phyloP scores from a whole-genome alignment of 2,113 vertebrate species.

The Atractosteus spatula region DNA sequence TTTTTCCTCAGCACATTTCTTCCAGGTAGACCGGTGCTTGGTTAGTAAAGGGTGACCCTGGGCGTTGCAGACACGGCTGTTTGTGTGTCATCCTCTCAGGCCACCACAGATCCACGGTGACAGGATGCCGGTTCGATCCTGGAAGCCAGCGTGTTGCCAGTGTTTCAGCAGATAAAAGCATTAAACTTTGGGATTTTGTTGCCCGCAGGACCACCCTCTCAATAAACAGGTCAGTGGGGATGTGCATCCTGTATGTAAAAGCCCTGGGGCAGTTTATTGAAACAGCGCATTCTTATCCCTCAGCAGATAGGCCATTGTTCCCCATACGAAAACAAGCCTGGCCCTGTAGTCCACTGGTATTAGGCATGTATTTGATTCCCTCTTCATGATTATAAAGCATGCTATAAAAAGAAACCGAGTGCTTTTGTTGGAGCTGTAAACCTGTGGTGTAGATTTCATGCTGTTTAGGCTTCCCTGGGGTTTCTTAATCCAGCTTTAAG shows the following conservation, averaged over 20 bases:
- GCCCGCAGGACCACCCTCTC: constrained; percentile 55
- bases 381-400: constrained; percentile 2
- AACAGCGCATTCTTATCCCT: no score
- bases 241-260: no score
- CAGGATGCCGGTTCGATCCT: constrained; percentile 67
- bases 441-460: background rate
- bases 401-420: background rate
- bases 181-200: constrained; percentile 71
- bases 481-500: constrained; percentile 4
- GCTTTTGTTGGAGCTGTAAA: background rate
- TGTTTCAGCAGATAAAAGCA: constrained; percentile 57
- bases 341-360: no score
- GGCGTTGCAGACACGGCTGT: no score
- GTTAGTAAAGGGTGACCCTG: no score
- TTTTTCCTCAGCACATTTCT: no score
- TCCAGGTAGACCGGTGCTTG: no score
- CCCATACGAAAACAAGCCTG: no score
- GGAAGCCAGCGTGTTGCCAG: constrained; percentile 62
- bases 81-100: constrained; percentile 39
- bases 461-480: constrained; percentile 10
- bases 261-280: no score
- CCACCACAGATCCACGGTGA: constrained; percentile 65
- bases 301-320: no score
- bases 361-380: constrained; percentile 9
- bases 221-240: constrained; percentile 55